Evolutionary conservation across 2,888 invertebrate species (phyloP).

Genomic region (Polydesmus complanatus): DNA sequence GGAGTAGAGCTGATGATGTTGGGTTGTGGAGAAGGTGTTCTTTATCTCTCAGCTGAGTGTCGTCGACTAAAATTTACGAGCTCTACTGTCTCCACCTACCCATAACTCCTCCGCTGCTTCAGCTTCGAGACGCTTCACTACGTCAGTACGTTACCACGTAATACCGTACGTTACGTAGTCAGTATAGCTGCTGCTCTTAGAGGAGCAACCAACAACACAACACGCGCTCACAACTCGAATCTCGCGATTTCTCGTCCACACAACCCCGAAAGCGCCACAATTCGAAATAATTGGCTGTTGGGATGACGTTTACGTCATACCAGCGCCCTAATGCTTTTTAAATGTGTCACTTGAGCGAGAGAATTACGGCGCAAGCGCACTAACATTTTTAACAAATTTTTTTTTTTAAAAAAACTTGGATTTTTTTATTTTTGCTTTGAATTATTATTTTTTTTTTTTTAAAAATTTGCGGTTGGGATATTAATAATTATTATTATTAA

Average conservation of each 20-base stretch:
- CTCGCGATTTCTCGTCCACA: not conserved
- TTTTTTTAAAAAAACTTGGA: too few relatives aligned
- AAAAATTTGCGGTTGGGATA: too few relatives aligned
- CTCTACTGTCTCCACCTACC: not conserved
- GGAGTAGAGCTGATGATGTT: not conserved
- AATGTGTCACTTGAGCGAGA: not conserved
- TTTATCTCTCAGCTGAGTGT: not conserved
- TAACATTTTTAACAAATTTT: too few relatives aligned
- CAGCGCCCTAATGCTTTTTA: too few relatives aligned
- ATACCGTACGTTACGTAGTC: too few relatives aligned
- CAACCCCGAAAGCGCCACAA: not conserved
- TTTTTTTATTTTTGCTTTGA: too few relatives aligned
- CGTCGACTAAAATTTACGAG: not conserved
- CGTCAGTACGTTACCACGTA: too few relatives aligned
- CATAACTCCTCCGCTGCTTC: not conserved
- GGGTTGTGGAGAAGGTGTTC: not conserved
- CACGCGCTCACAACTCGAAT: not conserved
- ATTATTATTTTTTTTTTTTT: too few relatives aligned
- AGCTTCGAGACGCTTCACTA: not conserved
- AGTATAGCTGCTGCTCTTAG: too few relatives aligned
- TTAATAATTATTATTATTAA: too few relatives aligned
- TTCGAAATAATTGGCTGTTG: not conserved
- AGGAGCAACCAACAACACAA: not conserved
- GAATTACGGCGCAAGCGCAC: not conserved
- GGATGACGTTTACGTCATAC: too few relatives aligned